Percentiles rank a stretch among this genome's conserved stretches.
These are phyloP conservation scores for Druon quercuslanigerum DNA, from an alignment of 1,140 invertebrate genomes.

Conservation along the genomic window DNA sequence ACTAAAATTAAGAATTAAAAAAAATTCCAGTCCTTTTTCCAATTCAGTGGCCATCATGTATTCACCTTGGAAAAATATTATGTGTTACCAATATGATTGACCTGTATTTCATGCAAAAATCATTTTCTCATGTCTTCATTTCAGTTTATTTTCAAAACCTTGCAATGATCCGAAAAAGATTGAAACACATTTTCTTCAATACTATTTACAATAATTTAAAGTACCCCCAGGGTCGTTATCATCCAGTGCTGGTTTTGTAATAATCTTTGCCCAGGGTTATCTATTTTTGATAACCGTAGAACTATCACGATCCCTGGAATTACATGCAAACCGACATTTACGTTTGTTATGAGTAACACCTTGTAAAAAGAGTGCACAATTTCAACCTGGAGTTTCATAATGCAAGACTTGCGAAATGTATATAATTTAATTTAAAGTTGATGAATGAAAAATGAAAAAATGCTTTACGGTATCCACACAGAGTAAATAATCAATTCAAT, in stretches of 20 bases:
- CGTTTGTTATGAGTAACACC: constrained; percentile 17
- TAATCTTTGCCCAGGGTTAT: constrained; percentile 52
- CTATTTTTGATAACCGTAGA: constrained; percentile 62
- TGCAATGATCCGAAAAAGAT: background rate
- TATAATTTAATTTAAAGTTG: too few relatives aligned
- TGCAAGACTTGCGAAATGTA: background rate
- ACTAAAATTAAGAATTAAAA: too few relatives aligned
- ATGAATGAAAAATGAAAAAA: too few relatives aligned
- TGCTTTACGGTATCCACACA: too few relatives aligned
- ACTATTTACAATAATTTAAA: constrained; percentile 33
- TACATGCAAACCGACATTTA: constrained; percentile 18
- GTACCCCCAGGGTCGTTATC: constrained; percentile 61
- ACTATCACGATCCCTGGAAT: constrained; percentile 43
- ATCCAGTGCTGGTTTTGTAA: constrained; percentile 60
- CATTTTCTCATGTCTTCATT: background rate
- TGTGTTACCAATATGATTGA: background rate
- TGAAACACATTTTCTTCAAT: background rate
- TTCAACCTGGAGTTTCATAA: background rate
- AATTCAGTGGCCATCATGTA: background rate
- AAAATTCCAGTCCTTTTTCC: too few relatives aligned
- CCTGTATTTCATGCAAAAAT: constrained; percentile 12
- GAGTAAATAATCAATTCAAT: background rate
- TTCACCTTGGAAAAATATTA: constrained; percentile 30
- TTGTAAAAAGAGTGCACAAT: background rate
- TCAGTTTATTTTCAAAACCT: background rate